Evolutionary conservation across 2,797 vertebrate genomes (phyloP).

Genomic region (Linurgus olivaceus): DNA sequence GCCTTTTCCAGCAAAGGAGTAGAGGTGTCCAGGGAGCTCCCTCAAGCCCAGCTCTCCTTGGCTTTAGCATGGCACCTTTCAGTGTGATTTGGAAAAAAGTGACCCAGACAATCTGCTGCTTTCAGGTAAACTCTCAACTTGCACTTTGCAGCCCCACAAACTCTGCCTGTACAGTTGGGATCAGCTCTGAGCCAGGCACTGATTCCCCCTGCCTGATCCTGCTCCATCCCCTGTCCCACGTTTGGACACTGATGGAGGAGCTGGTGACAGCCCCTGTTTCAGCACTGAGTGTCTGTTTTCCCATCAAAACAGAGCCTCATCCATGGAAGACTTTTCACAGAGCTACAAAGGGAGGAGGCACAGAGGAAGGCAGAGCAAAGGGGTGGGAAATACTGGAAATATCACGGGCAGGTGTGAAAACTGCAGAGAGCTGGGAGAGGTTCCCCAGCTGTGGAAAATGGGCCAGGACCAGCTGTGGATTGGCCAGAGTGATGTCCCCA

Average conservation of each 20-base stretch:
- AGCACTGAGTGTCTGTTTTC: background rate
- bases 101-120: background rate
- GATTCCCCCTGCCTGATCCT: background rate
- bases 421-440: background rate
- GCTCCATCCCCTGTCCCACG: accelerated
- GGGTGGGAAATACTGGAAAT: background rate
- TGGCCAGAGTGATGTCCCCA: accelerated
- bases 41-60: background rate
- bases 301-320: background rate
- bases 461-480: background rate
- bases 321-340: background rate
- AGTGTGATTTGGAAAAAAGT: background rate
- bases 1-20: background rate
- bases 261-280: accelerated
- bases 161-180: background rate
- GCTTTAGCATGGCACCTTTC: background rate
- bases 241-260: background rate
- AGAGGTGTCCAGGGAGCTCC: background rate
- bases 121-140: background rate
- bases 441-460: background rate
- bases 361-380: background rate
- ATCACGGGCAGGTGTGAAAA: background rate
- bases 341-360: background rate
- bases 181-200: background rate
- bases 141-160: background rate